Evolutionary conservation across 1,140 invertebrate species (phyloP).

Genomic region (Caenorhabditis brenneri): DNA sequence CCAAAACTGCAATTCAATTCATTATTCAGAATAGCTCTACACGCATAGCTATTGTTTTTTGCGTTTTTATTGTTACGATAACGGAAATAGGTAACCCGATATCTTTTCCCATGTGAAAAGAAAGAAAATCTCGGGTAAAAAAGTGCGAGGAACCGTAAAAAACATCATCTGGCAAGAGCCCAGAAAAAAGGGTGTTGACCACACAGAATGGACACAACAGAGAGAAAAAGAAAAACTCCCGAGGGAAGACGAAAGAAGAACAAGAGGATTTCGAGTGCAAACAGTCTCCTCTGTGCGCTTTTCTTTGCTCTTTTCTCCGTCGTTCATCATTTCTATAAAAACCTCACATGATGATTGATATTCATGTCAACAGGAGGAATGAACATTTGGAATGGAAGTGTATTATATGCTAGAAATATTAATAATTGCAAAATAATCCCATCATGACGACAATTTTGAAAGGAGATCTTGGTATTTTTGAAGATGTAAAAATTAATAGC

Average conservation of each 20-base stretch:
- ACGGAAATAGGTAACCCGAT: conserved; percentile 35
- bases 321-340: conserved; percentile 12
- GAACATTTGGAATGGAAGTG: neutral
- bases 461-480: too few species aligned
- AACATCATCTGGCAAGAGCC: neutral
- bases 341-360: conserved; percentile 29
- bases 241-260: conserved; percentile 34
- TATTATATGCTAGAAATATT: neutral
- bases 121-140: conserved; percentile 43
- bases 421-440: neutral
- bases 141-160: neutral
- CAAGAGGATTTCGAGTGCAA: conserved; percentile 42
- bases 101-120: neutral
- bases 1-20: conserved; percentile 80
- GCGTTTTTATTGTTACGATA: neutral
- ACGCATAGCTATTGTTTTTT: neutral
- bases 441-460: neutral
- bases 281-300: conserved; percentile 21
- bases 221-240: conserved; percentile 14
- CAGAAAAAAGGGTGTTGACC: conserved; percentile 19
- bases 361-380: neutral
- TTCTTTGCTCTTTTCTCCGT: neutral
- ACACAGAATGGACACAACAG: conserved; percentile 20
- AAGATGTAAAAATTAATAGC: too few species aligned
- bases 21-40: neutral